These are phyloP conservation scores for Andrena bicolor DNA, from an alignment of 2,888 invertebrate species.

Conservation along the genomic window DNA sequence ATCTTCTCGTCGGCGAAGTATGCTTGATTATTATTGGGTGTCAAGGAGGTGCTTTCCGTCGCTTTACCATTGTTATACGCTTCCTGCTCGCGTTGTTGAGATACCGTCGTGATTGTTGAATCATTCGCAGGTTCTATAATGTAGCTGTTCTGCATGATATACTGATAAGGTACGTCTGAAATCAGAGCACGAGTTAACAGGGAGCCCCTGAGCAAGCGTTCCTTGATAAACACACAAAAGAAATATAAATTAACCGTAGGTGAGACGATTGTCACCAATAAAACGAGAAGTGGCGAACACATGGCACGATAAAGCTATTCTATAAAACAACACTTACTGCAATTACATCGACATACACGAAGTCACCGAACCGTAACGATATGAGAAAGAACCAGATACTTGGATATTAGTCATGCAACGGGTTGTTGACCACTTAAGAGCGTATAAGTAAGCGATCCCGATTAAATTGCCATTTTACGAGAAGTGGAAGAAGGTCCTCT, in stretches of 20 bases:
- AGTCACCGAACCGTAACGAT: neutral
- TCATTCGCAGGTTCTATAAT: slow-evolving; percentile 30
- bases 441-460: neutral
- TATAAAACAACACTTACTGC: neutral
- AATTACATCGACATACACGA: neutral
- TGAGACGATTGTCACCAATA: neutral
- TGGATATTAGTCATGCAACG: slow-evolving; percentile 13
- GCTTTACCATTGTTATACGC: slow-evolving; percentile 49
- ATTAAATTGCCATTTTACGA: neutral
- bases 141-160: slow-evolving; percentile 57
- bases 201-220: neutral
- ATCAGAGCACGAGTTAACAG: neutral
- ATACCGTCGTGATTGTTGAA: slow-evolving; percentile 40
- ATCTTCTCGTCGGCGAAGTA: slow-evolving; percentile 89
- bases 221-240: neutral
- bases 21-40: slow-evolving; percentile 84
- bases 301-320: neutral
- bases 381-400: neutral
- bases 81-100: slow-evolving; percentile 50
- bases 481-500: neutral
- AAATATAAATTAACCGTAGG: neutral
- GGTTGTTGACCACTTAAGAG: neutral
- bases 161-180: slow-evolving; percentile 33
- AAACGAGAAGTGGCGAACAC: neutral
- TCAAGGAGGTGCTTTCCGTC: slow-evolving; percentile 75